Percentiles rank a stretch among this genome's conserved stretches.
Evolutionary conservation across 2,888 invertebrate genomes (phyloP).

Genomic region (Coleophora flavipennella): DNA sequence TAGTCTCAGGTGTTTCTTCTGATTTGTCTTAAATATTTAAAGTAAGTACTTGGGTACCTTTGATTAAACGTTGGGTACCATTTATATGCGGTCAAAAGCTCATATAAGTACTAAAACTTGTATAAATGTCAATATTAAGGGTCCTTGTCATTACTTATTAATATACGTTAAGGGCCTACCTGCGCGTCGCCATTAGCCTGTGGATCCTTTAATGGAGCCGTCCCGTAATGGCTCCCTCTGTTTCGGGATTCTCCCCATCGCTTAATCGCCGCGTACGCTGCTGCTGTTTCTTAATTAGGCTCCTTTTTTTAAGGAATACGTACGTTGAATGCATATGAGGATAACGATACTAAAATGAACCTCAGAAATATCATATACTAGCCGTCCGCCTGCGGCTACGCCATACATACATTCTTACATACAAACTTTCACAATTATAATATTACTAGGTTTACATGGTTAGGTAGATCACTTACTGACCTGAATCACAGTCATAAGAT

Average conservation of each 20-base stretch:
- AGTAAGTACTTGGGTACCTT: no score
- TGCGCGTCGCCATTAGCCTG: conserved; percentile 43
- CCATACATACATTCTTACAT: no score
- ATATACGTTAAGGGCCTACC: conserved; percentile 47
- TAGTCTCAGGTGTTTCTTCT: no score
- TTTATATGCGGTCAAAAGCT: conserved; percentile 12
- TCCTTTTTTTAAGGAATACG: conserved; percentile 6
- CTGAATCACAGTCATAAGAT: no score
- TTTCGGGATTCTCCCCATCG: conserved; percentile 27
- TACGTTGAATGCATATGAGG: neutral
- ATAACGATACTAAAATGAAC: no score
- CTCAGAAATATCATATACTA: no score
- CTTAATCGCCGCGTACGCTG: conserved; percentile 34
- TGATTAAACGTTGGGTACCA: no score
- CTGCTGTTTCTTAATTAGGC: conserved; percentile 42
- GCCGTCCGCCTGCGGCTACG: no score
- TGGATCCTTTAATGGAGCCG: conserved; percentile 38
- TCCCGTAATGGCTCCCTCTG: conserved; percentile 46
- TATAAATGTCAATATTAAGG: conserved; percentile 22
- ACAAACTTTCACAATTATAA: no score
- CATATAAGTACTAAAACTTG: neutral
- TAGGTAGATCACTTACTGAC: no score
- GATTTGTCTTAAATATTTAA: no score
- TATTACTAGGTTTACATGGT: no score
- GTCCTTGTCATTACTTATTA: conserved; percentile 45